Base-by-base conservation (phyloP, 2,113 vertebrate genomes). In the Phylloscopus whistleri region DNA sequence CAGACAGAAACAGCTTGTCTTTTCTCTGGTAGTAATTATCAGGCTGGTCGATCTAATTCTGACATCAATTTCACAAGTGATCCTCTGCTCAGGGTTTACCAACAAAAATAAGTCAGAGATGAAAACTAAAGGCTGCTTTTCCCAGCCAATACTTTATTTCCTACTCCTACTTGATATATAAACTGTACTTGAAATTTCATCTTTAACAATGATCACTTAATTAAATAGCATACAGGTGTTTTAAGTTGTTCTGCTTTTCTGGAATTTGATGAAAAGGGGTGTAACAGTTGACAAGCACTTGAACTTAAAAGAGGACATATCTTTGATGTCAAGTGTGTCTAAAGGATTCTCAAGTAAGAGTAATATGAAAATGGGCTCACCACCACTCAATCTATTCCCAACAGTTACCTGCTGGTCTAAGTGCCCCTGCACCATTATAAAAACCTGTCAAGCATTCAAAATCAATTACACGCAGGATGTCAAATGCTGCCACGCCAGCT, bases 371-470 rank as follows among this genome's bases (percentile, higher is more conserved):
- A 96, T 89, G 69, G 89, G 60, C 77, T 96, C 81, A 86, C 94
- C 92, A 95, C 73, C 93, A 89, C 76, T 92, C 95, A 95, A 78
- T 97, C 89, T 98, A 97, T 97, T 98, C 96, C 96, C 97, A 94
- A 43, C 87, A 94, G 96, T 91, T 95, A 95, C 83, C 94, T 89
- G 91, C 95, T 93, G 73, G 67, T 97, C 94, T 95, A 93, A 98
- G 94, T 94, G 91, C 90, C 94, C 94, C 94, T 44, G 39, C 80
- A 64, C 80, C 90, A 66, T 95, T 92, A 95, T 90, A 97, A 96
- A 97, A 95, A 95, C 59, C 94, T 94, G 89, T 94, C 95, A 97
- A 95, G 95, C 94, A 96, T 97, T 98, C 97, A 90, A 97, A 98
- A 88, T 75, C 97, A 98, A 97, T 98, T 97, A 96, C 84, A 96